phyloP scores from a whole-genome alignment of 2,888 invertebrate genomes.

The Norana najaformis region DNA sequence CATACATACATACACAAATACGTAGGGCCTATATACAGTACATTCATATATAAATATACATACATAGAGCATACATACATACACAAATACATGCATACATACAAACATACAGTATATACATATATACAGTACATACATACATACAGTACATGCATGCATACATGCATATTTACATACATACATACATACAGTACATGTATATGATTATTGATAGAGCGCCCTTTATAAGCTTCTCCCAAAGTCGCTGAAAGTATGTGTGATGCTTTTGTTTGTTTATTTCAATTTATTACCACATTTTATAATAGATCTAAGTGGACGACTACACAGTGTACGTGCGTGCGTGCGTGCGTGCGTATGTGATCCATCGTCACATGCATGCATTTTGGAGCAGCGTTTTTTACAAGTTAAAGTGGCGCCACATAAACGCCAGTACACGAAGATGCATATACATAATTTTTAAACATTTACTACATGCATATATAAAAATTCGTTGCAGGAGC shows the following conservation, averaged over 20 bases:
- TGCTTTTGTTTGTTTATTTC: neutral
- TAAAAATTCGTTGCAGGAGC: neutral
- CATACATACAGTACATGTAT: too few species aligned
- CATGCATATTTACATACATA: too few species aligned
- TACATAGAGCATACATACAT: neutral
- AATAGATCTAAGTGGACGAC: neutral
- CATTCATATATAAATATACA: too few species aligned
- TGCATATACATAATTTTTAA: neutral
- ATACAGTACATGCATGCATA: too few species aligned
- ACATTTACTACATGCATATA: too few species aligned
- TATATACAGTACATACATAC: too few species aligned
- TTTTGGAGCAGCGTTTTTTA: too few species aligned
- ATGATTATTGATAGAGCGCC: too few species aligned
- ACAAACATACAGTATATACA: too few species aligned
- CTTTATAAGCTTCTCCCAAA: neutral
- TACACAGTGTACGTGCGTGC: neutral
- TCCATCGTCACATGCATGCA: neutral
- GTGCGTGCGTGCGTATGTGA: neutral
- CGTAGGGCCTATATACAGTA: neutral
- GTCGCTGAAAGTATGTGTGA: neutral
- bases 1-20: neutral
- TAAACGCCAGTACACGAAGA: neutral
- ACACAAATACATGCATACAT: neutral
- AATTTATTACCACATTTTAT: neutral
- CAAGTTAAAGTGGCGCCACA: neutral